Conservation (phyloP, 2,797 vertebrate species). For the Sphaeramia orbicularis region DNA sequence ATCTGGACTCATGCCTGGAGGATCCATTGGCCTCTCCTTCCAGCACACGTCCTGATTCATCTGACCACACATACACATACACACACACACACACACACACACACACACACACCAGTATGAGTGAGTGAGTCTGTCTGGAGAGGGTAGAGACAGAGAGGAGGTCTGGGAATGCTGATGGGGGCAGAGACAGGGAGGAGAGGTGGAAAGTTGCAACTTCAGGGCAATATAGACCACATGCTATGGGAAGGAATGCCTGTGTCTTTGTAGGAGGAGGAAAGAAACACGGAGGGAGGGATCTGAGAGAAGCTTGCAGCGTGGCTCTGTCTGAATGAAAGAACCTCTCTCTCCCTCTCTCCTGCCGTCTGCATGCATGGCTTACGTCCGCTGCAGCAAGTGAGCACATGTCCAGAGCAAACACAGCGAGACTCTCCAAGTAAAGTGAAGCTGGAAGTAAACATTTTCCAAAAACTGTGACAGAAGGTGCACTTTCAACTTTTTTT, state of each 20-base stretch:
- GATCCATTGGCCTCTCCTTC: constrained; percentile 74
- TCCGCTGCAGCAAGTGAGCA: constrained; percentile 65
- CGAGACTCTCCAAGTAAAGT: constrained; percentile 37
- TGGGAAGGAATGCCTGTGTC: constrained; percentile 75
- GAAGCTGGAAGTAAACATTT: constrained; percentile 66
- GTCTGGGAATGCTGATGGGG: constrained; percentile 70
- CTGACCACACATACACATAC: constrained; percentile 49
- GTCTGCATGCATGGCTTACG: constrained; percentile 58
- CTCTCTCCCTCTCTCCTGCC: constrained; percentile 64
- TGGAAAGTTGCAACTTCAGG: constrained; percentile 76
- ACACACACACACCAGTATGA: constrained; percentile 39
- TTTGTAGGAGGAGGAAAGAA: constrained; percentile 71
- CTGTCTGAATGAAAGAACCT: constrained; percentile 82
- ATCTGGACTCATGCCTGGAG: constrained; percentile 51
- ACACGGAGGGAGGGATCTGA: constrained; percentile 73
- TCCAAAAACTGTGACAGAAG: constrained; percentile 25
- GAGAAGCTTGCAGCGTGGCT: constrained; percentile 80
- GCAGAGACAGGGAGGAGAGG: constrained; percentile 48
- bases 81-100: constrained; percentile 42
- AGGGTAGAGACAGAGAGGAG: constrained; percentile 62
- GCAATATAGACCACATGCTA: constrained; percentile 75
- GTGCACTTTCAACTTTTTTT: constrained; percentile 12
- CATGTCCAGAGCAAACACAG: constrained; percentile 72
- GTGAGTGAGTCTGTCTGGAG: constrained; percentile 68
- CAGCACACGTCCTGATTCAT: constrained; percentile 71